Conservation (phyloP, 2,113 vertebrate species). For the Scartelaos histophorus region DNA sequence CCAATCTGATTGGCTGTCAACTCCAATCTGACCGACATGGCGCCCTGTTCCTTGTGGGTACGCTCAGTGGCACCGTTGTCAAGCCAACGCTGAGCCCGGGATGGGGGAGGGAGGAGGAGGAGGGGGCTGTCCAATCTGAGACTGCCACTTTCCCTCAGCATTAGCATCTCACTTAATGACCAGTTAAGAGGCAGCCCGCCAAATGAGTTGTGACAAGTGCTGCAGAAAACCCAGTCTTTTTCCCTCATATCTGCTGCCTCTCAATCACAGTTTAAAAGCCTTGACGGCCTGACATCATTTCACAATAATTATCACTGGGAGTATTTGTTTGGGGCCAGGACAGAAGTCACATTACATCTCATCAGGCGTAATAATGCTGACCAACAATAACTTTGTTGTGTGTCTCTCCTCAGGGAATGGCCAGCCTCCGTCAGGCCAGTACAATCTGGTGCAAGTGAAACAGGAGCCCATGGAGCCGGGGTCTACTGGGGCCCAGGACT, state of each 20-base stretch:
- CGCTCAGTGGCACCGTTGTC: slow-evolving; percentile 82
- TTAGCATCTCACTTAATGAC: slow-evolving; percentile 98
- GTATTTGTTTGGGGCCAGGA: slow-evolving; percentile 87
- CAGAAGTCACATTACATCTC: slow-evolving; percentile 89
- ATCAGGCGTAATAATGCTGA: slow-evolving; percentile 88
- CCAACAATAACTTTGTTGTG: slow-evolving; percentile 84
- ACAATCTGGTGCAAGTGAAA: slow-evolving; percentile 87
- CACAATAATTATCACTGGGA: slow-evolving; percentile 97
- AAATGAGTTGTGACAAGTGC: slow-evolving; percentile 98
- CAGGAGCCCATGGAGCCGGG: slow-evolving; percentile 81
- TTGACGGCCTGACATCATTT: slow-evolving; percentile 98
- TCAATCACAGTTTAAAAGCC: slow-evolving; percentile 87
- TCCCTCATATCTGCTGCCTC: slow-evolving; percentile 84
- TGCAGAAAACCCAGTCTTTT: slow-evolving; percentile 88
- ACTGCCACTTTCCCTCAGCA: slow-evolving; percentile 97
- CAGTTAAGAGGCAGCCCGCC: slow-evolving; percentile 91
- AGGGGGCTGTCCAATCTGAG: slow-evolving; percentile 82
- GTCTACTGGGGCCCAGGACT: slow-evolving; percentile 77
- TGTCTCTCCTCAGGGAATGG: slow-evolving; percentile 85
- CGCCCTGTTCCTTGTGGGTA: slow-evolving; percentile 82
- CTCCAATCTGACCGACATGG: slow-evolving; percentile 81
- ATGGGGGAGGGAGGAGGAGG: slow-evolving; percentile 62
- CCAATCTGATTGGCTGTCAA: slow-evolving; percentile 88
- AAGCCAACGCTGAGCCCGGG: slow-evolving; percentile 82
- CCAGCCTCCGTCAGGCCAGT: slow-evolving; percentile 79